These are phyloP conservation scores for Poeciliopsis infans DNA, from an alignment of 2,797 vertebrate genomes.

Conservation along the genomic window DNA sequence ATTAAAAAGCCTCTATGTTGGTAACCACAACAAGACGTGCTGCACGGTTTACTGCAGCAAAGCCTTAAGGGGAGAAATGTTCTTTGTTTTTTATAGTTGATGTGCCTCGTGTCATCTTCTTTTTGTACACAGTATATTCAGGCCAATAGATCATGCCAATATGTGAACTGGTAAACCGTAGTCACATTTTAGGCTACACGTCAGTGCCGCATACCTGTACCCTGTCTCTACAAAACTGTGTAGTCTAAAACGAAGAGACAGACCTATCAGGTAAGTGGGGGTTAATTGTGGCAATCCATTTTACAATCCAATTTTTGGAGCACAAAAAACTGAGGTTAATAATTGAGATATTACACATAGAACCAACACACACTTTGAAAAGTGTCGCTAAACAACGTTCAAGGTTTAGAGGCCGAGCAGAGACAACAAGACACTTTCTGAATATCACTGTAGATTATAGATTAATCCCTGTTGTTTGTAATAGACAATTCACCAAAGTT, in stretches of 20 bases:
- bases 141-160: neutral
- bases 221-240: neutral
- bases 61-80: constrained; percentile 7
- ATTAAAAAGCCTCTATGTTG: constrained; percentile 48
- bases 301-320: neutral
- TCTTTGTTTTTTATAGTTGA: neutral
- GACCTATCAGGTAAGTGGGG: neutral
- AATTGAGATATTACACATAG: neutral
- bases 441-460: neutral
- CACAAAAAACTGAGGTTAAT: neutral
- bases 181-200: neutral
- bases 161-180: neutral
- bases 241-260: neutral
- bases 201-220: neutral
- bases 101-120: neutral
- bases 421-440: neutral
- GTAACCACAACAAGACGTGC: constrained; percentile 49
- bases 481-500: neutral
- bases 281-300: neutral
- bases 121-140: neutral
- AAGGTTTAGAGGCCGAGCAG: neutral
- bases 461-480: neutral
- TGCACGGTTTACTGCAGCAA: constrained; percentile 40
- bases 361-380: neutral
- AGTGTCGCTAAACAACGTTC: neutral